Percentiles rank a stretch among this genome's conserved stretches.
These are phyloP conservation scores for Aegithalos caudatus DNA, from an alignment of 2,113 vertebrate species.

Conservation along the genomic window DNA sequence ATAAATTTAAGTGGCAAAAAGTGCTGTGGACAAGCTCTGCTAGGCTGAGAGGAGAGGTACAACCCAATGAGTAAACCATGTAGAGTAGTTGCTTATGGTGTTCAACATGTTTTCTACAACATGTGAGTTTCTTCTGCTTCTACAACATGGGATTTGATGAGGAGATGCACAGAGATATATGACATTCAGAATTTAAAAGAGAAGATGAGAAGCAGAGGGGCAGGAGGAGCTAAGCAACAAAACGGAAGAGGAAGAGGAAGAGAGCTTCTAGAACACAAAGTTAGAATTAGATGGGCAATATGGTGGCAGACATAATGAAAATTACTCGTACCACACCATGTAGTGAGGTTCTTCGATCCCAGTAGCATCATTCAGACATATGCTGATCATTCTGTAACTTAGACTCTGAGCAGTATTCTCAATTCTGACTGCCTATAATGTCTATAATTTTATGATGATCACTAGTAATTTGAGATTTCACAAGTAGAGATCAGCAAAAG, in stretches of 20 bases:
- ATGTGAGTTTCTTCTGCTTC: not conserved
- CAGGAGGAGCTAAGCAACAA: not conserved
- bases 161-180: not conserved
- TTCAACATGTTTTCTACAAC: not conserved
- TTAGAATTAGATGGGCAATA: not conserved
- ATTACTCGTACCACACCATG: fast-evolving
- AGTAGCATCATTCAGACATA: not conserved
- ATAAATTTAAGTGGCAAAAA: not conserved
- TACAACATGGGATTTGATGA: not conserved
- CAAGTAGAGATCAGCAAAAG: not conserved
- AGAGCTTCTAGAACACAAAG: not conserved
- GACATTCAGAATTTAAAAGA: not conserved
- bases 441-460: not conserved
- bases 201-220: not conserved
- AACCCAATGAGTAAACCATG: not conserved
- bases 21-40: not conserved
- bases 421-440: not conserved
- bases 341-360: not conserved
- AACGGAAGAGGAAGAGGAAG: not conserved
- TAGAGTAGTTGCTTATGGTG: not conserved
- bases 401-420: not conserved
- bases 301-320: not conserved
- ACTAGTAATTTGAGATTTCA: not conserved
- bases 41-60: not conserved
- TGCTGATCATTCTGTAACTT: not conserved